These are phyloP conservation scores for Illadopsis cleaveri DNA, from an alignment of 2,113 vertebrate genomes.

Conservation along the genomic window DNA sequence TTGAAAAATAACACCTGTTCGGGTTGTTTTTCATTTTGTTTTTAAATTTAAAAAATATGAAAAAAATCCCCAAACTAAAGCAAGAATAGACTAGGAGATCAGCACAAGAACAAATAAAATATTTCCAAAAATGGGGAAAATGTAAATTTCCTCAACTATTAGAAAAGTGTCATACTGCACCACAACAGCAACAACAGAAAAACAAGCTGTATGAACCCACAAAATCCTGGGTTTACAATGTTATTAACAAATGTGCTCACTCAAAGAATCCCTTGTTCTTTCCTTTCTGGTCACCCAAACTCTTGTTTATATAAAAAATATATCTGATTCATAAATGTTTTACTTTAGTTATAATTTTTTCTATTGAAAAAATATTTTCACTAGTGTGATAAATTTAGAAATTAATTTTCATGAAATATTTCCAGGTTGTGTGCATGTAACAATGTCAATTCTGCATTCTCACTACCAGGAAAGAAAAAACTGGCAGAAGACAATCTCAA, in stretches of 20 bases:
- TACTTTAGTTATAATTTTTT: slow-evolving; percentile 43
- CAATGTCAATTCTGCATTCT: slow-evolving; percentile 13
- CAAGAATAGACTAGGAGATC: neutral
- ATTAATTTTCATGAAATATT: slow-evolving; percentile 47
- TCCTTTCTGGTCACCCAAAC: slow-evolving; percentile 57
- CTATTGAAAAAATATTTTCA: slow-evolving; percentile 72
- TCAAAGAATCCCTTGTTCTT: slow-evolving; percentile 20
- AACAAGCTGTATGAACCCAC: neutral
- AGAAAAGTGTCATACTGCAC: neutral
- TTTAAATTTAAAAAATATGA: neutral
- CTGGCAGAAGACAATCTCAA: neutral
- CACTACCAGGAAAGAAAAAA: neutral
- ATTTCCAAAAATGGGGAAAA: neutral
- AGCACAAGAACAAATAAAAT: neutral
- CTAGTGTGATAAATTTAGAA: slow-evolving; percentile 60
- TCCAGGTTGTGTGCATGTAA: slow-evolving; percentile 28
- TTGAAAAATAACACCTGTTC: neutral
- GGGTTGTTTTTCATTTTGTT: neutral
- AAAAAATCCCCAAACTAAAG: neutral
- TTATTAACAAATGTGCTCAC: neutral
- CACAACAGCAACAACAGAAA: neutral
- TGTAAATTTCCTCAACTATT: neutral
- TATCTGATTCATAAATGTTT: slow-evolving; percentile 71
- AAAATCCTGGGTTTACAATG: slow-evolving; percentile 18
- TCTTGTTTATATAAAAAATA: slow-evolving; percentile 77